Conservation (phyloP, 2,888 invertebrate genomes). For the Machimus atricapillus region DNA sequence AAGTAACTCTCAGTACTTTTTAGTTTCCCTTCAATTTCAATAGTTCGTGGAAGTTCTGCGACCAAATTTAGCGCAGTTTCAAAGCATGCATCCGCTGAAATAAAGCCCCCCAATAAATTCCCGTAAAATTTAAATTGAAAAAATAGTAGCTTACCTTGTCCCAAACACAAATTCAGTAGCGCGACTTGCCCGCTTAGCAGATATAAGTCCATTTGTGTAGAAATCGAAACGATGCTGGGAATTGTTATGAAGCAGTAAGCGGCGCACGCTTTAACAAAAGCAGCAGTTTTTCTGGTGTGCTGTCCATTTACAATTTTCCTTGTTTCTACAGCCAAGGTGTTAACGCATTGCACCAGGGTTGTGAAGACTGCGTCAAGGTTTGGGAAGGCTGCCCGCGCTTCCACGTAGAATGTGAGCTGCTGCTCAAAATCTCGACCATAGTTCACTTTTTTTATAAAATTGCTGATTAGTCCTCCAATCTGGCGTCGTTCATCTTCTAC, state of each 20-base stretch:
- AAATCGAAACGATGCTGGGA: slow-evolving; percentile 88
- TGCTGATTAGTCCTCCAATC: slow-evolving; percentile 82
- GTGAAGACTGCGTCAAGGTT: slow-evolving; percentile 88
- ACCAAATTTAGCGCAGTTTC: slow-evolving; percentile 85
- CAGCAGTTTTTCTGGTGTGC: slow-evolving; percentile 80
- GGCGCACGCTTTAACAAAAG: slow-evolving; percentile 91
- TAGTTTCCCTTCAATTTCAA: slow-evolving; percentile 78
- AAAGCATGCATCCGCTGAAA: slow-evolving; percentile 89
- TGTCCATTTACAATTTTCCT: slow-evolving; percentile 74
- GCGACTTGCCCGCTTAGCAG: slow-evolving; percentile 88
- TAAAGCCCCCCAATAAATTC: not conserved
- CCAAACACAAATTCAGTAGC: slow-evolving; percentile 85
- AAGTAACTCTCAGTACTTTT: slow-evolving; percentile 77
- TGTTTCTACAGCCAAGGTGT: slow-evolving; percentile 76
- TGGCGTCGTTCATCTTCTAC: slow-evolving; percentile 91
- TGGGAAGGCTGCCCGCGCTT: slow-evolving; percentile 87
- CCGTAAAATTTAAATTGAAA: not conserved
- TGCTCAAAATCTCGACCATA: slow-evolving; percentile 89
- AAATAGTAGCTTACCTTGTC: slow-evolving; percentile 74
- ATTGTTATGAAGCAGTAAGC: slow-evolving; percentile 96
- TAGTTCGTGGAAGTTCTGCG: slow-evolving; percentile 75
- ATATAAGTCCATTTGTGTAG: slow-evolving; percentile 82
- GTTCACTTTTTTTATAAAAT: slow-evolving; percentile 79
- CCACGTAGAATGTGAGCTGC: slow-evolving; percentile 92
- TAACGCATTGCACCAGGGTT: slow-evolving; percentile 88